Conservation (phyloP, 1,140 invertebrate genomes). For the Agraylea sexmaculata region DNA sequence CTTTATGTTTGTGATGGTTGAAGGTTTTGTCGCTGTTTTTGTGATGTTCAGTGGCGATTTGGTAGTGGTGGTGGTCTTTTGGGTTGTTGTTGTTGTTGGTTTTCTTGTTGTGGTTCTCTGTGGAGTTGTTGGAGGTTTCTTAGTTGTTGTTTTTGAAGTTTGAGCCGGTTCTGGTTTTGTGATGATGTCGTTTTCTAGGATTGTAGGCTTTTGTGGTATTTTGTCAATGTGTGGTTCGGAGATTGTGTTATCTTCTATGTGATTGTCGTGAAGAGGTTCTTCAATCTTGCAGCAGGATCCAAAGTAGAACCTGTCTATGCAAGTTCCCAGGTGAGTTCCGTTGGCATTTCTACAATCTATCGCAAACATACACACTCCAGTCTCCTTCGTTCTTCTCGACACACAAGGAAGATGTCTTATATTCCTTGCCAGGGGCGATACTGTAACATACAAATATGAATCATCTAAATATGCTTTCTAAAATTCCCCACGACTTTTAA, state of each 20-base stretch:
- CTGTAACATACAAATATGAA: slow-evolving; percentile 26
- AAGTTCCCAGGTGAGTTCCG: slow-evolving; percentile 80
- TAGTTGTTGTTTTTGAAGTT: slow-evolving; percentile 24
- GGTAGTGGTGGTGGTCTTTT: slow-evolving; percentile 6
- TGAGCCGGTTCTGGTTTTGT: slow-evolving; percentile 11
- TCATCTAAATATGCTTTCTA: slow-evolving; percentile 8
- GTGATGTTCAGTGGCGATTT: slow-evolving; percentile 10
- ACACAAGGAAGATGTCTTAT: slow-evolving; percentile 79
- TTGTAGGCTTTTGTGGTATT: slow-evolving; percentile 22
- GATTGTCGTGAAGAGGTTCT: slow-evolving; percentile 32
- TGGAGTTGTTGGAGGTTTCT: slow-evolving; percentile 21
- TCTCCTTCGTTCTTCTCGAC: slow-evolving; percentile 61
- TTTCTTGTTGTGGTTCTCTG: slow-evolving; percentile 21
- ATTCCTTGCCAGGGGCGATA: slow-evolving; percentile 65
- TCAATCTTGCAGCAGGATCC: slow-evolving; percentile 56
- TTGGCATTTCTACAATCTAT: slow-evolving; percentile 85
- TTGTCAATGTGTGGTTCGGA: slow-evolving; percentile 35
- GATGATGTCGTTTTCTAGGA: slow-evolving; percentile 24
- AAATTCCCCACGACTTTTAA: neutral
- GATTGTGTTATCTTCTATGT: slow-evolving; percentile 38
- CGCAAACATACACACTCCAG: slow-evolving; percentile 87
- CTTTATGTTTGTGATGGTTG: slow-evolving; percentile 16
- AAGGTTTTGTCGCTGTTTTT: slow-evolving; percentile 14
- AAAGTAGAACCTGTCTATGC: slow-evolving; percentile 62
- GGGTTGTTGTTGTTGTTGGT: slow-evolving; percentile 25